A percentile compares a stretch with the other conserved stretches of the same genome.
Evolutionary conservation across 2,113 vertebrate species (phyloP).

Genomic region (Chlamydotis undulata): DNA sequence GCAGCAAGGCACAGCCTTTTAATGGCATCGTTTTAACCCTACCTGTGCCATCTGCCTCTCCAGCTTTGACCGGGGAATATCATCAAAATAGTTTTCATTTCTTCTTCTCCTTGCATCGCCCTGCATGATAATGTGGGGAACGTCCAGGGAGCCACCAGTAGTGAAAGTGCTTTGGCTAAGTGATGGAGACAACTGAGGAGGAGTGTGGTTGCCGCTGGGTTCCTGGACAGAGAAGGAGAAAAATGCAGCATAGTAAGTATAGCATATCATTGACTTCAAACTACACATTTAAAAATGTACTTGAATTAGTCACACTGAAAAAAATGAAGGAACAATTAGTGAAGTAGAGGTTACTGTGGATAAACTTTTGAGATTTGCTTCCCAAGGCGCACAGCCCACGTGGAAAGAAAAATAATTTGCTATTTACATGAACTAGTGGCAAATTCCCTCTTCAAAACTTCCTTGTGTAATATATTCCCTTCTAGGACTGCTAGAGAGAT

Average conservation of each 20-base stretch:
- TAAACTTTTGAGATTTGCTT: not conserved
- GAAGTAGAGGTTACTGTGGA: not conserved
- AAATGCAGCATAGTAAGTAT: constrained; percentile 56
- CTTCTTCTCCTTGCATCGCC: constrained; percentile 96
- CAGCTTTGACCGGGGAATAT: constrained; percentile 97
- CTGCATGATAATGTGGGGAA: constrained; percentile 99
- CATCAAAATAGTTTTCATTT: constrained; percentile 99
- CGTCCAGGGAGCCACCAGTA: constrained; percentile 96
- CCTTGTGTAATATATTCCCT: not conserved
- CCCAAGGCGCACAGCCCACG: not conserved
- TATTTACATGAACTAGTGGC: not conserved
- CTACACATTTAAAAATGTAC: not conserved
- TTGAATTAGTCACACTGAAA: constrained; percentile 30
- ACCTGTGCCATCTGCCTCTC: constrained; percentile 99
- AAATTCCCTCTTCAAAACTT: not conserved
- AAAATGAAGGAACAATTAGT: not conserved
- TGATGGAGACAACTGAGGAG: constrained; percentile 95
- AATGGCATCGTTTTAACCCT: constrained; percentile 59
- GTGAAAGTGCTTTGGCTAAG: constrained; percentile 94
- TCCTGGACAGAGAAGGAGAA: constrained; percentile 81
- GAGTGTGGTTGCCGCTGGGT: constrained; percentile 95
- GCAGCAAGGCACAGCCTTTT: not conserved
- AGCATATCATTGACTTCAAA: constrained; percentile 40
- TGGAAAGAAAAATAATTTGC: not conserved
- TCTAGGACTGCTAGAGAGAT: not conserved